Evolutionary conservation across 2,113 vertebrate genomes (phyloP).

Genomic region (Eulemur macaco): DNA sequence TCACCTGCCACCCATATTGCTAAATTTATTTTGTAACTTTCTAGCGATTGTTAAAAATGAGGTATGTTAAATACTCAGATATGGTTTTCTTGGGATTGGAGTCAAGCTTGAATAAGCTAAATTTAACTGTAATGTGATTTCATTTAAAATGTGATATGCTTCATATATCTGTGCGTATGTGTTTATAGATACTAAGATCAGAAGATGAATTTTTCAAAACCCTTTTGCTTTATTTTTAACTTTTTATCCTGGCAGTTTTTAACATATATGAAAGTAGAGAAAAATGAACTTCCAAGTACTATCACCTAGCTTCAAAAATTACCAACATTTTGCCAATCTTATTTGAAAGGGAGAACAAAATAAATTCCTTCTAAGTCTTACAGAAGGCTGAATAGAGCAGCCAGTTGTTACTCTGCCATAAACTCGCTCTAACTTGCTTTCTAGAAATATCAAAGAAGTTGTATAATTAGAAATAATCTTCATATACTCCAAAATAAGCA

Average conservation of each 20-base stretch:
- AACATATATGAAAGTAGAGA: neutral
- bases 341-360: constrained; percentile 10
- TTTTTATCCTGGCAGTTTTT: neutral
- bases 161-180: neutral
- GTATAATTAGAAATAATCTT: neutral
- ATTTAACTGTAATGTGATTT: neutral
- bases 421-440: neutral
- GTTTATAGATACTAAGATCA: neutral
- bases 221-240: constrained; percentile 2
- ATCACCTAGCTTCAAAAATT: neutral
- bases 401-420: neutral
- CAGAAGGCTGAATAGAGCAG: neutral
- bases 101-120: neutral
- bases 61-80: neutral
- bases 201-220: neutral
- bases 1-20: neutral
- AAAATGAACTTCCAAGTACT: neutral
- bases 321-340: neutral
- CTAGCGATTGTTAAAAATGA: neutral
- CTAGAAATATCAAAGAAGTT: neutral
- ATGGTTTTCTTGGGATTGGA: neutral
- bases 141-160: constrained; percentile 12
- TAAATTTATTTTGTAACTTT: neutral
- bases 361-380: neutral
- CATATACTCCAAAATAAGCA: neutral